phyloP scores from a whole-genome alignment of 1,140 invertebrate genomes.

The Cataglyphis hispanica region DNA sequence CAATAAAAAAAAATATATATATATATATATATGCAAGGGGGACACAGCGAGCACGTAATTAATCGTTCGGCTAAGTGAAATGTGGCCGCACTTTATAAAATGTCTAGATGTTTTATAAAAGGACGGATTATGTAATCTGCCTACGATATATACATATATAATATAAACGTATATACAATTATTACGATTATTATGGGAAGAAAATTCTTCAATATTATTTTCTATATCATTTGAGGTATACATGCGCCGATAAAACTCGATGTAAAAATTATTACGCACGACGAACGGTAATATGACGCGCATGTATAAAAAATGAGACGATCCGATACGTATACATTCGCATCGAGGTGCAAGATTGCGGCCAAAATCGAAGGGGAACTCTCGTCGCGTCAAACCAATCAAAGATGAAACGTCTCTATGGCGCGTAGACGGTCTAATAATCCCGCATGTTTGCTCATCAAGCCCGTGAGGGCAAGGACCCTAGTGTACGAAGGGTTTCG shows the following conservation, averaged over 20 bases:
- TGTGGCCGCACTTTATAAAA: too few relatives aligned
- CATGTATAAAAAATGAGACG: slow-evolving; percentile 34
- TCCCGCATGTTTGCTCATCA: slow-evolving; percentile 81
- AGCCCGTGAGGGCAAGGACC: slow-evolving; percentile 66
- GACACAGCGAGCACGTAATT: too few relatives aligned
- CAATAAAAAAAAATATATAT: too few relatives aligned
- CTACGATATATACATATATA: too few relatives aligned
- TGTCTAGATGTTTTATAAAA: too few relatives aligned
- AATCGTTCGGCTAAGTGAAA: too few relatives aligned
- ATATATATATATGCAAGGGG: too few relatives aligned
- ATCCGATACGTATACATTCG: neutral
- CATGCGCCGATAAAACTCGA: neutral
- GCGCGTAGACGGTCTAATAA: slow-evolving; percentile 80
- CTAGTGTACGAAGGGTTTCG: slow-evolving; percentile 61
- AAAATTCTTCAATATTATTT: neutral
- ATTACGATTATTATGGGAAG: too few relatives aligned
- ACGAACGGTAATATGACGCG: neutral
- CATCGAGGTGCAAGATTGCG: neutral
- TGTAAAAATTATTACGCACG: slow-evolving; percentile 12
- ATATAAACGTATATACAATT: too few relatives aligned
- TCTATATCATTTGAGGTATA: too few relatives aligned
- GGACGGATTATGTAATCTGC: too few relatives aligned
- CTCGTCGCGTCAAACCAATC: slow-evolving; percentile 79
- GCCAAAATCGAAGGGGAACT: slow-evolving; percentile 72
- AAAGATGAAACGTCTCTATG: slow-evolving; percentile 79